Base-by-base conservation (phyloP, 92 coral and sea anemone species). In the Parazoanthus atlanticus region DNA sequence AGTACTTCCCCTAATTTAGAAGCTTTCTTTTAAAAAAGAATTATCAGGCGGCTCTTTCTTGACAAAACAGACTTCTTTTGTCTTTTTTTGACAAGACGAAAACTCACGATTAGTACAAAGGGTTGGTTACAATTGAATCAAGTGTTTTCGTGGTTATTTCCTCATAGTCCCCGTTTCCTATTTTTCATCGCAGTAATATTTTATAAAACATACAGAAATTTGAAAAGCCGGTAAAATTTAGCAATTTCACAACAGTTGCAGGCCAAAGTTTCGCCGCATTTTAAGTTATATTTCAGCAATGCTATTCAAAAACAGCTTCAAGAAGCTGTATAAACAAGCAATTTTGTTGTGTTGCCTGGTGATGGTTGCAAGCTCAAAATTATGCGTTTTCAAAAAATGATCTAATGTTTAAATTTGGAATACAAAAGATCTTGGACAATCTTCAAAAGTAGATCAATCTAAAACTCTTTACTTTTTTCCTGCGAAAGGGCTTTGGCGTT, bases 251-350 rank as follows among this genome's bases (percentile, higher is more conserved):
- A 19, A 61, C 69, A 19, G 69, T 56, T 56, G 3, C 66, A 56
- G 66, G 25, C 66, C 43, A 74, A 74, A 74, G n/a, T 34, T 75
- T 23, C 43, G 77, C 38, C 77, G 12, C 21, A 2, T 61, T 61
- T 61, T 61, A 15, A 10, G 21, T 19, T 61, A 61, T 23, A 61
- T 21, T 19, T 61, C 69, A 61, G 69, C 69, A 61, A 61, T 61
- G 69, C 69, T 7, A 61, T 25, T 61, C n/a, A 19, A 61, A 21
- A 61, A 61, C n/a, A 61, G 0, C 43, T 12, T 75, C 11, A 74
- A 33, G 30, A 70, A 74, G 46, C 79, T 75, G 79, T 75, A 75
- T 75, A 75, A 36, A 75, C 79, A 75, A 75, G 40, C 1, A 75
- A 33, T 36, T 75, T 75, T 12, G 19, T 36, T 75, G 7, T 75